Conservation (phyloP, 2,797 vertebrate genomes). For the Coluber constrictor region DNA sequence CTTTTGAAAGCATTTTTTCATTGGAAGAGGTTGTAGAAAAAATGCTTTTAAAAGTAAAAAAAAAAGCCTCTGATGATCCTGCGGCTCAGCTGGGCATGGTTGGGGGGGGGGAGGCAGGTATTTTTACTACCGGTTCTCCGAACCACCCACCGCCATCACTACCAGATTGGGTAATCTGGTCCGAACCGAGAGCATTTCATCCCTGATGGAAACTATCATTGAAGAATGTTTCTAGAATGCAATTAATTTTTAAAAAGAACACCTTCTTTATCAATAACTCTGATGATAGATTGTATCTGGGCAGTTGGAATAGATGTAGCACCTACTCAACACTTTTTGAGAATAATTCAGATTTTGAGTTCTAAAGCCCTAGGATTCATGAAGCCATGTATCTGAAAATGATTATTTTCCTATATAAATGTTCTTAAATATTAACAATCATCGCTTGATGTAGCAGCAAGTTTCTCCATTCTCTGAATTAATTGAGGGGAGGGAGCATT, state of each 20-base stretch:
- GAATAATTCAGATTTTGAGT: neutral
- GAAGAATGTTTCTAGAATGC: neutral
- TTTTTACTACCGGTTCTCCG: too few species aligned
- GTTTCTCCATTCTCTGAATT: neutral
- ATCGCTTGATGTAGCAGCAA: neutral
- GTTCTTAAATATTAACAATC: neutral
- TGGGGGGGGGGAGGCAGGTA: too few species aligned
- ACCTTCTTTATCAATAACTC: neutral
- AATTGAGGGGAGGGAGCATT: neutral
- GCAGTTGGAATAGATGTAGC: neutral
- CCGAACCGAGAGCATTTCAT: too few species aligned
- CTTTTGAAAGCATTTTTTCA: too few species aligned
- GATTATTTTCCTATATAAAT: neutral
- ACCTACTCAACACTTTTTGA: neutral
- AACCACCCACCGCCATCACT: too few species aligned
- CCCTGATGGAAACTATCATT: neutral
- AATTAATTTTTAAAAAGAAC: neutral
- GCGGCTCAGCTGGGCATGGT: too few species aligned
- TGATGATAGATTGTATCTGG: neutral
- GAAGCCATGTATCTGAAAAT: neutral
- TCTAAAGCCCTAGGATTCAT: too few species aligned
- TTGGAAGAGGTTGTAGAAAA: too few species aligned
- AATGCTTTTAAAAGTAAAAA: too few species aligned
- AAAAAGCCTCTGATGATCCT: too few species aligned
- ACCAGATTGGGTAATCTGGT: too few species aligned